Evolutionary conservation across 2,888 invertebrate species (phyloP).

Genomic region (Polymixis lichenea): DNA sequence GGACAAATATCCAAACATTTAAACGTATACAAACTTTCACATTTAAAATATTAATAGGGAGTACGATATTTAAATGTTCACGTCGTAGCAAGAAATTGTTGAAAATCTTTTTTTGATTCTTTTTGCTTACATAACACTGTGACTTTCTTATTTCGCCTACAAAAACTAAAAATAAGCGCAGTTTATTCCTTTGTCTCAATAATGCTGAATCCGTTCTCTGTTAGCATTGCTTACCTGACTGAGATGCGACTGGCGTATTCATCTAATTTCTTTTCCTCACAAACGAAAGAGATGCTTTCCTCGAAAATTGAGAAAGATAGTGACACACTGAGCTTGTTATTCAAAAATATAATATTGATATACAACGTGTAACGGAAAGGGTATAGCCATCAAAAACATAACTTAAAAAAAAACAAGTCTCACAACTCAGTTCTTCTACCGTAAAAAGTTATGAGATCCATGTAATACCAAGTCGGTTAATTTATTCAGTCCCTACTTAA

Average conservation of each 20-base stretch:
- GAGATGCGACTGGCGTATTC: constrained; percentile 37
- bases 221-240: constrained; percentile 35
- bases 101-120: neutral
- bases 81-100: neutral
- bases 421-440: no score
- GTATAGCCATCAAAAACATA: no score
- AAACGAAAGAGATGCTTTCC: constrained; percentile 49
- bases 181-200: constrained; percentile 21
- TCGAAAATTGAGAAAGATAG: constrained; percentile 40
- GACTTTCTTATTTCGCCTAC: no score
- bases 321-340: constrained; percentile 29
- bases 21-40: no score
- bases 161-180: neutral
- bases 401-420: no score
- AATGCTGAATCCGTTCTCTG: constrained; percentile 21
- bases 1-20: no score
- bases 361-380: no score
- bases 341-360: neutral
- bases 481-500: no score
- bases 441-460: no score
- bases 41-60: no score
- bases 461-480: no score
- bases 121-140: neutral
- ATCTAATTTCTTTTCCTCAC: constrained; percentile 53
- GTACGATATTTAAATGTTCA: neutral